Percentiles rank a stretch among this genome's conserved stretches.
Conservation (phyloP, 53 echinoderm and acorn worm genomes). For the Arbacia lixula region DNA sequence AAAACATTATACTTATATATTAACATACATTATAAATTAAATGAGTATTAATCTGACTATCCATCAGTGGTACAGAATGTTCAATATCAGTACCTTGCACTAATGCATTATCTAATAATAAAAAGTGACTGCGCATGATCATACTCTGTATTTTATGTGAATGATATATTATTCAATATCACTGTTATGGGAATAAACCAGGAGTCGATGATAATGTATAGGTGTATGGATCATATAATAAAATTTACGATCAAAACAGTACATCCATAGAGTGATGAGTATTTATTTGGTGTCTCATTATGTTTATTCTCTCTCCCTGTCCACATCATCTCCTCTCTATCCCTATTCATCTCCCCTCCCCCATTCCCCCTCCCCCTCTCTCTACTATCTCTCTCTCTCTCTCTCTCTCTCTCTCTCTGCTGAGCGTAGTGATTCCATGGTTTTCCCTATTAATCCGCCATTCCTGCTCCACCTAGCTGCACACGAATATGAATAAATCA, state of each 20-base stretch:
- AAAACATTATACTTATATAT: no score
- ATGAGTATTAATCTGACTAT: no score
- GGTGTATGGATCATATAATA: slow-evolving; percentile 25
- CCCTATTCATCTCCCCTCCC: neutral
- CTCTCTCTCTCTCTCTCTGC: neutral
- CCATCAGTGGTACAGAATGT: no score
- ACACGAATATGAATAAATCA: no score
- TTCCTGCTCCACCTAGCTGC: no score
- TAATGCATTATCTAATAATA: no score
- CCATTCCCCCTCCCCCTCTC: neutral
- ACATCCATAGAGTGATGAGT: neutral
- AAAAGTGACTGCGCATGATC: neutral
- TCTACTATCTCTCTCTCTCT: neutral
- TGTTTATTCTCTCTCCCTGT: neutral
- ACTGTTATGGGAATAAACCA: neutral
- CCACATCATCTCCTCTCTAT: neutral
- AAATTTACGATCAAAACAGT: slow-evolving; percentile 44
- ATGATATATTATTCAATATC: neutral
- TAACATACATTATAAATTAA: no score
- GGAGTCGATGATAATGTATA: neutral
- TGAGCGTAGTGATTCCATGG: no score
- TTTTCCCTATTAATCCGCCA: no score
- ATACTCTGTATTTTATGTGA: neutral
- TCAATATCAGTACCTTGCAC: no score
- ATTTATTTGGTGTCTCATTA: no score